A percentile compares a stretch with the other conserved stretches of the same genome.
These are phyloP conservation scores for Whitmania pigra DNA, from an alignment of 1,140 invertebrate species.

Conservation along the genomic window DNA sequence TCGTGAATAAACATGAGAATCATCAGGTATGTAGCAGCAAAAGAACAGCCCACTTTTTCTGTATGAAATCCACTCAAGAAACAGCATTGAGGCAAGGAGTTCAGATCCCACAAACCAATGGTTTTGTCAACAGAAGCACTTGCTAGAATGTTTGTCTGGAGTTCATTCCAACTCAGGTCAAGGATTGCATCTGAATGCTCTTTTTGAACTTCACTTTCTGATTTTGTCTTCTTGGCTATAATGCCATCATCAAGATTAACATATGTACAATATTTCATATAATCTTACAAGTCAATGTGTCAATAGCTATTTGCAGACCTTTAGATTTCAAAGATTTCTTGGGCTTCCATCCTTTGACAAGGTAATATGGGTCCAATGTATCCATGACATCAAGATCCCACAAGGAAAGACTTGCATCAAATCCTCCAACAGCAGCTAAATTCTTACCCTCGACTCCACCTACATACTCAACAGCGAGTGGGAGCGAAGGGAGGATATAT, in stretches of 20 bases:
- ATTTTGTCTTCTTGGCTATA: background rate
- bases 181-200: slow-evolving; percentile 83
- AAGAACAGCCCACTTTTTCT: too few relatives aligned
- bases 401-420: slow-evolving; percentile 77
- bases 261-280: background rate
- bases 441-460: slow-evolving; percentile 60
- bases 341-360: too few relatives aligned
- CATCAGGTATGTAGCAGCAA: too few relatives aligned
- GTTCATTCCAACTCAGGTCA: slow-evolving; percentile 72
- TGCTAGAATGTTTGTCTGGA: slow-evolving; percentile 67
- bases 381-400: slow-evolving; percentile 91
- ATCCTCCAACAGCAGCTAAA: slow-evolving; percentile 75
- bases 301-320: slow-evolving; percentile 50
- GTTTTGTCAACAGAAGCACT: slow-evolving; percentile 80
- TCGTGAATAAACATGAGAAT: too few relatives aligned
- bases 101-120: slow-evolving; percentile 80
- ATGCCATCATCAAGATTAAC: background rate
- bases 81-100: too few relatives aligned
- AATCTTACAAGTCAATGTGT: too few relatives aligned
- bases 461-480: slow-evolving; percentile 81
- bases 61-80: too few relatives aligned
- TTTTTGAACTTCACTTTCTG: slow-evolving; percentile 19
- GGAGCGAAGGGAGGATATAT: slow-evolving; percentile 69
- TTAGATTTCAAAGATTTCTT: slow-evolving; percentile 57
- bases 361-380: slow-evolving; percentile 57